These are phyloP conservation scores for Andrena praecox DNA, from an alignment of 2,888 invertebrate species.

Conservation along the genomic window DNA sequence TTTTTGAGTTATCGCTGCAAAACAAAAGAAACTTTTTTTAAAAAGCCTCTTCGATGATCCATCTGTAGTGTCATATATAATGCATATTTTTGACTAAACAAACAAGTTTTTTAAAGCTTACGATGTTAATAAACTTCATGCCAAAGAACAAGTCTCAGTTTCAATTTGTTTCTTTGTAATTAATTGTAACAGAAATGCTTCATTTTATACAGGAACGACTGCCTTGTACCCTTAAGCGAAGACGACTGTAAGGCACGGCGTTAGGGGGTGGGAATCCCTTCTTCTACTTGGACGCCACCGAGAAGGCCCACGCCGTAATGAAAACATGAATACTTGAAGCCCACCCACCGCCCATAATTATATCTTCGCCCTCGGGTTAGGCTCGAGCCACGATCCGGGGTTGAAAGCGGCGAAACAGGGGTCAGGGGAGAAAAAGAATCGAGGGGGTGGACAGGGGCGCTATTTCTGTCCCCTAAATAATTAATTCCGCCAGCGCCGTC, in stretches of 20 bases:
- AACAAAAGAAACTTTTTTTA: too few relatives aligned
- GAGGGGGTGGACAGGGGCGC: conserved; percentile 79
- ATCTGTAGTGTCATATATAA: too few relatives aligned
- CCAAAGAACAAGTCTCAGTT: too few relatives aligned
- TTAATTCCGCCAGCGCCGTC: conserved; percentile 84
- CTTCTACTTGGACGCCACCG: conserved; percentile 64
- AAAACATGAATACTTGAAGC: conserved; percentile 85
- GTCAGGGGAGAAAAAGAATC: conserved; percentile 72
- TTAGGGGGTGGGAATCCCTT: conserved; percentile 72
- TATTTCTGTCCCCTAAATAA: conserved; percentile 85
- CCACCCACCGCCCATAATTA: conserved; percentile 83
- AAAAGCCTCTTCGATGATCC: too few relatives aligned
- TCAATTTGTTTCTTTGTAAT: too few relatives aligned
- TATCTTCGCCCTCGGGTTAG: conserved; percentile 83
- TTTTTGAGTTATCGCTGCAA: too few relatives aligned
- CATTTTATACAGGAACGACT: too few relatives aligned
- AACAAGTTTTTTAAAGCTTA: too few relatives aligned
- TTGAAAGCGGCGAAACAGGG: conserved; percentile 52
- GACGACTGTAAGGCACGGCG: conserved; percentile 32
- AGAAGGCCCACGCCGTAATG: conserved; percentile 80
- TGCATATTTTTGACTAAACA: too few relatives aligned
- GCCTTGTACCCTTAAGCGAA: neutral
- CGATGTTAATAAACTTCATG: too few relatives aligned
- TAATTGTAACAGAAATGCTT: too few relatives aligned
- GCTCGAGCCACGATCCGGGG: conserved; percentile 71